These are phyloP conservation scores for Equus quagga DNA, from an alignment of 2,113 vertebrate genomes.

Conservation along the genomic window DNA sequence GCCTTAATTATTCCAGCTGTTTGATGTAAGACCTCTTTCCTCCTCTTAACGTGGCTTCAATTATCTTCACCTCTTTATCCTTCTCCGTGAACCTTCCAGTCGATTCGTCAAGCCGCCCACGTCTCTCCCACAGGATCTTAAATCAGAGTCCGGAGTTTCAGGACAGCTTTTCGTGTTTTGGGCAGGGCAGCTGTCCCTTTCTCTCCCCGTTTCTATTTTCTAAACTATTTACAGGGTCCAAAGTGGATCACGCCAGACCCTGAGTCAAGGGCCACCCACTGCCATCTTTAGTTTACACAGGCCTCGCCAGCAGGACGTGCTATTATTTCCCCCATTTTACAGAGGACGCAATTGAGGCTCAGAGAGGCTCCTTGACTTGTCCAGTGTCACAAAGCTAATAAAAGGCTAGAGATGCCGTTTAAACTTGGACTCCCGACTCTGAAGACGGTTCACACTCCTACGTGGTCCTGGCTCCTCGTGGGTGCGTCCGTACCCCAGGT, in stretches of 20 bases:
- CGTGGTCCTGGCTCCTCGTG: neutral
- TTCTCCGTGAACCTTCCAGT: neutral
- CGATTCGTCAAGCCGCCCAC: neutral
- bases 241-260: neutral
- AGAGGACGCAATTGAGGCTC: neutral
- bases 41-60: neutral
- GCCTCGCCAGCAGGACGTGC: neutral
- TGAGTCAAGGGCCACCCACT: neutral
- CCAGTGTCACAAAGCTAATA: neutral
- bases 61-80: neutral
- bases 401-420: neutral
- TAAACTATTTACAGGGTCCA: neutral
- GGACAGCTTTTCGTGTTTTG: neutral
- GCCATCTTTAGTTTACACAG: neutral
- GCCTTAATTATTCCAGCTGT: neutral
- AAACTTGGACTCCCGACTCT: neutral
- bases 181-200: neutral
- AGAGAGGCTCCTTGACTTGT: neutral
- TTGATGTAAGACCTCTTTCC: neutral
- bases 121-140: neutral
- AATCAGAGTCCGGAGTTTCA: neutral
- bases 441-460: neutral
- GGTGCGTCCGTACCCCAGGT: neutral
- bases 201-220: neutral
- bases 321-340: neutral